phyloP scores from a whole-genome alignment of 2,113 vertebrate genomes.

The Halcyon malimbica region DNA sequence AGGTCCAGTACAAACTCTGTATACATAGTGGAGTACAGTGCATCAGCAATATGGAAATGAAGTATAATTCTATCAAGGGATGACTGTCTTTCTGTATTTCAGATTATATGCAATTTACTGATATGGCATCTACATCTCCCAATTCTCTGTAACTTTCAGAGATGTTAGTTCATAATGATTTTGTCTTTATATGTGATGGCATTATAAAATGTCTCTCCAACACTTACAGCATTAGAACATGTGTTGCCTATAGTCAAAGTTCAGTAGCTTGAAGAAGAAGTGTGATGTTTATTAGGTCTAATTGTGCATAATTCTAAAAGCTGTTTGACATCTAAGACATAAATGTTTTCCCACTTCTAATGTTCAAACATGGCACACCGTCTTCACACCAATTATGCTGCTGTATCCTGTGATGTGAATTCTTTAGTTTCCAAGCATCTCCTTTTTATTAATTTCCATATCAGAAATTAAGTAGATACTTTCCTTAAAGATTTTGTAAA shows the following conservation, averaged over 20 bases:
- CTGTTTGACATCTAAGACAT: slow-evolving; percentile 61
- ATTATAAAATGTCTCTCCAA: not conserved
- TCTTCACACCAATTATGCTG: slow-evolving; percentile 79
- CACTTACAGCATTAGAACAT: not conserved
- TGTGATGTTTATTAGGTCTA: slow-evolving; percentile 56
- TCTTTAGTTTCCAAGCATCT: slow-evolving; percentile 69
- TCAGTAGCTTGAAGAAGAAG: slow-evolving; percentile 42
- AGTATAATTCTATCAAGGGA: not conserved
- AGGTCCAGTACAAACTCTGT: not conserved
- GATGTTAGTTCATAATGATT: not conserved
- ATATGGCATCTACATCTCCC: not conserved
- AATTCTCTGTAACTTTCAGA: not conserved
- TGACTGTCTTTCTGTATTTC: not conserved
- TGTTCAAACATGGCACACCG: slow-evolving; percentile 72
- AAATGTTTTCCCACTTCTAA: slow-evolving; percentile 81
- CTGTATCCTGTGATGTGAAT: slow-evolving; percentile 73
- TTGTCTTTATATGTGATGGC: not conserved
- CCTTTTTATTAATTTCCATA: slow-evolving; percentile 73
- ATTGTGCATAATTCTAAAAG: slow-evolving; percentile 56
- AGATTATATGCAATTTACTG: not conserved
- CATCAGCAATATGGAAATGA: not conserved
- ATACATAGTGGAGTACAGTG: not conserved
- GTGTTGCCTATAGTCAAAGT: slow-evolving; percentile 2
- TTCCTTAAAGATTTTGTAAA: not conserved
- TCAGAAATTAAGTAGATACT: not conserved